Percentiles rank a stretch among this genome's conserved stretches.
These are phyloP conservation scores for Mungos mungo DNA, from an alignment of 2,113 vertebrate genomes.

Conservation along the genomic window DNA sequence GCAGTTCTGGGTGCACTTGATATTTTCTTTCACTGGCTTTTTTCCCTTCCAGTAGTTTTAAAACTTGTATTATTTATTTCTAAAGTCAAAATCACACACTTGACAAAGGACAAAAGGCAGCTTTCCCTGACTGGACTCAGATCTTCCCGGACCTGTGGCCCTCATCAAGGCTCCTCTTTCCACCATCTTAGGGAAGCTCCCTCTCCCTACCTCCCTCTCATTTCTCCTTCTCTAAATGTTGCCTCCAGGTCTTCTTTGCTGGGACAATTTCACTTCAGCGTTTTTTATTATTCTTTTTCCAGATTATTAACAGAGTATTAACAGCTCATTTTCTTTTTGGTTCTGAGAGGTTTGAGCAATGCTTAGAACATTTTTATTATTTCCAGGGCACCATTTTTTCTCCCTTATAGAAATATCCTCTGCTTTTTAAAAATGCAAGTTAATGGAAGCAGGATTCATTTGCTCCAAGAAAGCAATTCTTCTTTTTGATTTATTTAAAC, in stretches of 20 bases:
- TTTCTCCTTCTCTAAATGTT: background rate
- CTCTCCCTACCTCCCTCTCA: accelerated
- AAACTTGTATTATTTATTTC: background rate
- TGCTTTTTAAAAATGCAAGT: background rate
- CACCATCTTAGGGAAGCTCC: background rate
- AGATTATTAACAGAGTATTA: background rate
- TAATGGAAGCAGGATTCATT: background rate
- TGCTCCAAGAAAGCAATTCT: background rate
- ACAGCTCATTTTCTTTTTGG: background rate
- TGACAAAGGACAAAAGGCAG: background rate
- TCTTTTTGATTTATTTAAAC: slow-evolving; percentile 7
- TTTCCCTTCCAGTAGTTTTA: background rate
- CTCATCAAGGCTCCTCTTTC: background rate
- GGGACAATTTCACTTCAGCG: background rate
- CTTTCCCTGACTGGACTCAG: background rate
- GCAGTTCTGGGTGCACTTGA: background rate
- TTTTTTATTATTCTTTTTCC: background rate
- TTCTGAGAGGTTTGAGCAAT: background rate
- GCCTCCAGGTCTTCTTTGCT: background rate
- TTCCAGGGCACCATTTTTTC: background rate
- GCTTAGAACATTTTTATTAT: background rate
- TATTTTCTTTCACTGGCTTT: background rate
- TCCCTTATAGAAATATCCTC: background rate
- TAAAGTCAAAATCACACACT: background rate
- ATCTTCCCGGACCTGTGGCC: background rate